Base-by-base conservation (phyloP, 1,140 invertebrate genomes). In the Calliphora vicina region DNA sequence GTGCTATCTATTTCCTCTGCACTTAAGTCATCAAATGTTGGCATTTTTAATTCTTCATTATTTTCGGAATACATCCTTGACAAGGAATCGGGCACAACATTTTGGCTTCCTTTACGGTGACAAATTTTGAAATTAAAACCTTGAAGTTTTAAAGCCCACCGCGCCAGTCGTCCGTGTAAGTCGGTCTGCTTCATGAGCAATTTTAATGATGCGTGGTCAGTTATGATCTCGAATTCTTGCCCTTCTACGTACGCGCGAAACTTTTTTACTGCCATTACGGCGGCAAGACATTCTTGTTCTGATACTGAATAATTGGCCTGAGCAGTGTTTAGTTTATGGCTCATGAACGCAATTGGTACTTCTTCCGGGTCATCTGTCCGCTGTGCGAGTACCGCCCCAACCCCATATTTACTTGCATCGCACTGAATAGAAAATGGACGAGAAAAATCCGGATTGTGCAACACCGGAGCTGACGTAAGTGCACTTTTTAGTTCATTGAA, bases 271-370 rank as follows among this genome's bases (percentile, higher is more conserved):
- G 27, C 29, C 27, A 35, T 27, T n/a, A 74, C 17, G 5, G 72
- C 72, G 17, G 72, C 72, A 27, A 74, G 29, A 17, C 72, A 74
- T 74, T 74, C 27, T n/a, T 74, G 27, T 74, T 74, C 72, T 4
- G 72, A 35, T 2, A 74, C 72, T 35, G 27, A 35, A 35, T 42
- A 74, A 74, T 74, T 74, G 26, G 10, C 15, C 27, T 74, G 72
- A 29, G 72, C 72, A n/a, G 26, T 17, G 12, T 15, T 74, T n/a
- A 74, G 27, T 9, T 74, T 74, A 6, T 8, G 13, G 5, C 26
- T 29, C 72, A 74, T 74, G 27, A 29, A 74, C 0, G 26, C 72
- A 1, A 74, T 74, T 13, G 72, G 72, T 29, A 74, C 72, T 29
- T 74, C 72, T 29, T 74, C 72, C 26, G 1, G 8, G 10, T 27